Conservation (phyloP, 2,113 vertebrate species). For the Sorex fumeus region DNA sequence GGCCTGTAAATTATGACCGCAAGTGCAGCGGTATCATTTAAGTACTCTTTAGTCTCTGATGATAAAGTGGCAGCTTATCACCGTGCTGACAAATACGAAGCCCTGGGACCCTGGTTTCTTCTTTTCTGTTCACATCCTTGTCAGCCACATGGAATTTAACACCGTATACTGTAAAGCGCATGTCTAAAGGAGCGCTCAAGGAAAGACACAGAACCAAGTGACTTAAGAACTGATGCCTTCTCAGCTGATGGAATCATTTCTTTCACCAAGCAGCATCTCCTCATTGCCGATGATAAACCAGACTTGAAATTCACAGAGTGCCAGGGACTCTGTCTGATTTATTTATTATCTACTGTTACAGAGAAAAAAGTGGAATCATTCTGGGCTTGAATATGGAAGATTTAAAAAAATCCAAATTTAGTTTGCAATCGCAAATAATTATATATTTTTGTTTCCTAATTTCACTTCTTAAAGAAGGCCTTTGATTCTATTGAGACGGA, state of each 20-base stretch:
- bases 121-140: slow-evolving; percentile 79
- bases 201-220: slow-evolving; percentile 61
- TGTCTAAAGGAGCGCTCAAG: slow-evolving; percentile 64
- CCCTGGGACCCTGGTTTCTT: slow-evolving; percentile 73
- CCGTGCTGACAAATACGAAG: slow-evolving; percentile 81
- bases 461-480: too few species aligned
- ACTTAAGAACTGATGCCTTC: background rate
- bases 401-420: background rate
- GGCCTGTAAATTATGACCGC: slow-evolving; percentile 82
- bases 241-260: background rate
- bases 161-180: slow-evolving; percentile 66
- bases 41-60: slow-evolving; percentile 86
- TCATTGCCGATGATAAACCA: background rate
- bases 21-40: slow-evolving; percentile 82
- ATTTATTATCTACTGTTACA: slow-evolving; percentile 6
- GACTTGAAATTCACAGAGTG: background rate
- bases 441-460: background rate
- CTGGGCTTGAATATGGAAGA: slow-evolving; percentile 36
- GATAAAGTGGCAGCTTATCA: slow-evolving; percentile 82
- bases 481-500: too few species aligned
- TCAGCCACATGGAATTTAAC: slow-evolving; percentile 82
- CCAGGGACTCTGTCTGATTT: slow-evolving; percentile 19
- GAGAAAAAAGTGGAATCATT: background rate
- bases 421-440: slow-evolving; percentile 47
- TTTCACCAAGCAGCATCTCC: background rate